Conservation (phyloP, 2,797 vertebrate genomes). For the Anniella stebbinsi region DNA sequence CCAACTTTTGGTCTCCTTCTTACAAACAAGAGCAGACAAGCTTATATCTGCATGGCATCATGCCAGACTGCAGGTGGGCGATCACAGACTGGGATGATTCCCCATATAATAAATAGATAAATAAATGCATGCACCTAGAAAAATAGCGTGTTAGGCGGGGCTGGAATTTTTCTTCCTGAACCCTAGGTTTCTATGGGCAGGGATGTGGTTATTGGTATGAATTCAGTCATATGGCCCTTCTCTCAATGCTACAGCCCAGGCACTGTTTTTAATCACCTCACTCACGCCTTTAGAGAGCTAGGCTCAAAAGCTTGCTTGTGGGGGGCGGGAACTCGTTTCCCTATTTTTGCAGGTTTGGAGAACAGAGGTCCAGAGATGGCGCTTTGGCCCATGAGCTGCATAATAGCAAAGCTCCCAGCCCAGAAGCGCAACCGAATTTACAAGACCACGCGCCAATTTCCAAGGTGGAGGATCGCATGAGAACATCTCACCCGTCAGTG, state of each 20-base stretch:
- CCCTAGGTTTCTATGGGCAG: neutral
- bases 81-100: neutral
- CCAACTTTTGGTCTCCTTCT: neutral
- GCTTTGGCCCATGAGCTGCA: no score
- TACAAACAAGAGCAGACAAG: neutral
- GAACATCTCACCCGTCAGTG: neutral
- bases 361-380: no score
- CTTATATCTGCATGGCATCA: neutral
- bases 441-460: neutral
- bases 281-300: no score
- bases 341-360: no score
- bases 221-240: neutral
- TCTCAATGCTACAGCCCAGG: neutral
- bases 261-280: neutral
- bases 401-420: no score
- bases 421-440: neutral
- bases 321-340: no score
- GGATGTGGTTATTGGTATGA: neutral
- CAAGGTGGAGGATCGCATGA: neutral
- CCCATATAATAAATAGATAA: no score
- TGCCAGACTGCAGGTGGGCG: neutral
- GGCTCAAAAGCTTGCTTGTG: no score
- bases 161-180: neutral
- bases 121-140: neutral
- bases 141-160: neutral